These are phyloP conservation scores for Peromyscus polionotus DNA, from an alignment of 2,113 vertebrate genomes.

Conservation along the genomic window DNA sequence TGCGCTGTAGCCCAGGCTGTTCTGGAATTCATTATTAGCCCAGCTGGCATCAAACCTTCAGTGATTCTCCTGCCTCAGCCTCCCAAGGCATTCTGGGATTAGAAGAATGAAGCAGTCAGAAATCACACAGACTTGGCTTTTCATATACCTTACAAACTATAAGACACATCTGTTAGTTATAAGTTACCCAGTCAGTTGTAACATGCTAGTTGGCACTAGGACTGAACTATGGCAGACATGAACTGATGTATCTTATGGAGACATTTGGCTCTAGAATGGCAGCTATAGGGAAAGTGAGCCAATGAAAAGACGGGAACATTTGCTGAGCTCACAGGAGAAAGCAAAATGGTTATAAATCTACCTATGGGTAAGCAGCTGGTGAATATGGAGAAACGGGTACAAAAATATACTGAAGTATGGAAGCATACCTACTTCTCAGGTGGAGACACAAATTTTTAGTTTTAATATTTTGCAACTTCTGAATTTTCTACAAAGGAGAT, in stretches of 20 bases:
- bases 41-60: not conserved
- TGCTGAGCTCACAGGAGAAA: not conserved
- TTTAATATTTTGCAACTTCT: conserved; percentile 28
- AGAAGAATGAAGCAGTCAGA: not conserved
- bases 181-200: not conserved
- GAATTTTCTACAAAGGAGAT: conserved; percentile 15
- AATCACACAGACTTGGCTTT: not conserved
- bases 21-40: not conserved
- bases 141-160: too few species aligned
- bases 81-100: not conserved
- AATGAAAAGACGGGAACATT: not conserved
- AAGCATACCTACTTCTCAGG: not conserved
- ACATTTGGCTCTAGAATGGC: not conserved
- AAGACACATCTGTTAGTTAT: not conserved
- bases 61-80: not conserved
- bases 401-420: not conserved
- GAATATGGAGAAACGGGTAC: not conserved
- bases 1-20: not conserved
- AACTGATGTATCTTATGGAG: not conserved
- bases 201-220: not conserved
- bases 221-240: not conserved
- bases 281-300: not conserved
- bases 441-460: not conserved
- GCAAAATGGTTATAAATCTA: too few species aligned
- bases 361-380: too few species aligned